Evolutionary conservation across 2,888 invertebrate species (phyloP).

Genomic region (Byasa hedistus): DNA sequence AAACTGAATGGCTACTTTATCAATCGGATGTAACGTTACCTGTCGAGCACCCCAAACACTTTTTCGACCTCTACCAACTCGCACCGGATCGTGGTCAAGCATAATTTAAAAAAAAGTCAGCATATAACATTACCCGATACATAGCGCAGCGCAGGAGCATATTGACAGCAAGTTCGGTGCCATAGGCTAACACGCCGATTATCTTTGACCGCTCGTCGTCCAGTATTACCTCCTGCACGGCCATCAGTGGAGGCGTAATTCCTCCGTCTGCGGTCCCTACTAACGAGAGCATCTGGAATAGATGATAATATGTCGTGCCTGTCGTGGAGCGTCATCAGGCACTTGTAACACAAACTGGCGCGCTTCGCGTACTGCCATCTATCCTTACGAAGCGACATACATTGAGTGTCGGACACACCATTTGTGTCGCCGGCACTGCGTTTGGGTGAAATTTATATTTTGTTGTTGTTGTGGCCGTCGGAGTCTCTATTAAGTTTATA

Average conservation of each 20-base stretch:
- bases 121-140: slow-evolving; percentile 46
- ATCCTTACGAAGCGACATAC: not conserved
- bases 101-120: too few species aligned
- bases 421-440: too few species aligned
- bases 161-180: slow-evolving; percentile 51
- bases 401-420: too few species aligned
- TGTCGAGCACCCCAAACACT: too few species aligned
- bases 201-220: slow-evolving; percentile 49
- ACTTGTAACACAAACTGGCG: not conserved
- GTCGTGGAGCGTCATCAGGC: not conserved
- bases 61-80: too few species aligned
- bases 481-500: too few species aligned
- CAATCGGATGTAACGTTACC: too few species aligned
- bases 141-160: slow-evolving; percentile 54
- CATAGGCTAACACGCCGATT: slow-evolving; percentile 51
- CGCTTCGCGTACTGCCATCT: not conserved
- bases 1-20: too few species aligned
- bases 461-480: too few species aligned
- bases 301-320: too few species aligned
- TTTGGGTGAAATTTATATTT: too few species aligned
- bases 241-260: slow-evolving; percentile 50
- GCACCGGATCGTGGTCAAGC: too few species aligned
- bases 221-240: slow-evolving; percentile 48
- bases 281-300: slow-evolving; percentile 49
- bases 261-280: slow-evolving; percentile 55